Conservation (phyloP, 2,797 vertebrate species). For the Cygnus olor region DNA sequence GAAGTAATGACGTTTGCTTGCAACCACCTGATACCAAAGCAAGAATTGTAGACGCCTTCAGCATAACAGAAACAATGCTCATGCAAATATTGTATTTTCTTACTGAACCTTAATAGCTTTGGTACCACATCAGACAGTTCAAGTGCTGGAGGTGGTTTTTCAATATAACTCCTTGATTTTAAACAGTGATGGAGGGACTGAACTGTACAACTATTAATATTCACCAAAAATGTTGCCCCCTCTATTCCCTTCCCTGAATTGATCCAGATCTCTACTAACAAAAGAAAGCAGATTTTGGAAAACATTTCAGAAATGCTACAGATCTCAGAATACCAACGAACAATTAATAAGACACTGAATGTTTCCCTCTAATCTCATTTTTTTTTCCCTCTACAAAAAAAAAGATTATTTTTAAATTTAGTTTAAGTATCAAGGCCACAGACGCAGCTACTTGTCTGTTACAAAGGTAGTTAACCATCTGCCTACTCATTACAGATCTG, state of each 20-base stretch:
- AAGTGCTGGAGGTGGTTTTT: neutral
- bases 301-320: neutral
- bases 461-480: neutral
- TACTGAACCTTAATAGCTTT: neutral
- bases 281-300: neutral
- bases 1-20: constrained; percentile 45
- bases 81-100: constrained; percentile 63
- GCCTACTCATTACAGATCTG: neutral
- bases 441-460: neutral
- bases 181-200: neutral
- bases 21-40: constrained; percentile 55
- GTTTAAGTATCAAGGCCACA: neutral
- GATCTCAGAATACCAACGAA: neutral
- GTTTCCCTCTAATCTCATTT: neutral
- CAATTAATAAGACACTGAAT: neutral
- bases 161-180: neutral
- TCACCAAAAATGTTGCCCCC: neutral
- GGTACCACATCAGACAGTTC: neutral
- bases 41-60: constrained; percentile 43
- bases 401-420: neutral
- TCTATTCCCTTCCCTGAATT: neutral
- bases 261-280: neutral
- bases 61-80: constrained; percentile 60
- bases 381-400: neutral
- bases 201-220: neutral